These are phyloP conservation scores for Caenorhabditis sp. DNA, from an alignment of 2,888 invertebrate species.

Conservation along the genomic window DNA sequence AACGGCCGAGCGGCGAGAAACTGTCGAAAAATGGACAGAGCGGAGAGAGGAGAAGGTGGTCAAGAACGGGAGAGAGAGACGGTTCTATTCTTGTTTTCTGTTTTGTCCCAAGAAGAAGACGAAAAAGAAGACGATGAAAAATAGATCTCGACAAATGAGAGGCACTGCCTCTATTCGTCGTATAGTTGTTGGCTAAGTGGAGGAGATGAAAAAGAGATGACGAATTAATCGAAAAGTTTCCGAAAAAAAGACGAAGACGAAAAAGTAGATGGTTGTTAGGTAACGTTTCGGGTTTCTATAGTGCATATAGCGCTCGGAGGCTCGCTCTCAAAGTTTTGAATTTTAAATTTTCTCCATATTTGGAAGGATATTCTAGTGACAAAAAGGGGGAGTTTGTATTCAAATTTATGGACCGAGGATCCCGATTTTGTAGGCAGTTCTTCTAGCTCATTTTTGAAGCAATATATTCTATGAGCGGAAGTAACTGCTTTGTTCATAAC, in stretches of 20 bases:
- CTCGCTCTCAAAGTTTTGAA: too few species aligned
- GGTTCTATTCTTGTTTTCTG: background rate
- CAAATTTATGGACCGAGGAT: too few species aligned
- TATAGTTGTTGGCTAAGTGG: slow-evolving; percentile 38
- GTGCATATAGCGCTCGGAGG: too few species aligned
- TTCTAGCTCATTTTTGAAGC: too few species aligned
- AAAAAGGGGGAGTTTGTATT: too few species aligned
- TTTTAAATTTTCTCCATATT: background rate
- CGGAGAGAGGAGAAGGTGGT: background rate
- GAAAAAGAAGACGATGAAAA: slow-evolving; percentile 21
- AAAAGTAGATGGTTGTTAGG: slow-evolving; percentile 3
- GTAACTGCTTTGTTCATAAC: too few species aligned
- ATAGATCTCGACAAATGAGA: slow-evolving; percentile 49
- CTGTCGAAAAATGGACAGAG: background rate
- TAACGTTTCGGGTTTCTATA: background rate
- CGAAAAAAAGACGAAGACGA: background rate
- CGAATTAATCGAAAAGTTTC: slow-evolving; percentile 31
- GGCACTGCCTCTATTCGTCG: slow-evolving; percentile 49
- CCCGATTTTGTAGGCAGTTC: too few species aligned
- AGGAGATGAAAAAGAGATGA: slow-evolving; percentile 5
- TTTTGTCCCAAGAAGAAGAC: too few species aligned
- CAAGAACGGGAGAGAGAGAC: slow-evolving; percentile 4
- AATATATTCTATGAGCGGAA: too few species aligned
- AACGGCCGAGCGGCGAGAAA: background rate
- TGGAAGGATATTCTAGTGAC: too few species aligned